Percentiles rank a stretch among this genome's conserved stretches.
These are phyloP conservation scores for Bombus terrestris DNA, from an alignment of 1,140 invertebrate genomes.

Conservation along the genomic window DNA sequence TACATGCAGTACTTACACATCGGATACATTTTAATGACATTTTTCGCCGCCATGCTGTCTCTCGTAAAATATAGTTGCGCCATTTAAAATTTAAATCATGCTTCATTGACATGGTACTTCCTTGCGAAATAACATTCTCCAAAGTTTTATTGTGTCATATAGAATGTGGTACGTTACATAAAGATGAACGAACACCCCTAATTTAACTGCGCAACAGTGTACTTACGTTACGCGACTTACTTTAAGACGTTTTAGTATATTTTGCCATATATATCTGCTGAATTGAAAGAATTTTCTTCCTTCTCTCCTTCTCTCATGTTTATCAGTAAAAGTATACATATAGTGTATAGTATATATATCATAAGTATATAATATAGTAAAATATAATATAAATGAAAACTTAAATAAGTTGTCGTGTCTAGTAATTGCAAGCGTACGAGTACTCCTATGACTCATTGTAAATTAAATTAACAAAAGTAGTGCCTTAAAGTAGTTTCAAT, in stretches of 20 bases:
- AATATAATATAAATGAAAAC: too few relatives aligned
- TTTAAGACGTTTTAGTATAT: not conserved
- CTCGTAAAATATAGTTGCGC: constrained; percentile 42
- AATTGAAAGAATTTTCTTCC: not conserved
- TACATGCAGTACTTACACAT: not conserved
- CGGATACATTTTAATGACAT: not conserved
- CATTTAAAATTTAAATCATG: constrained; percentile 48
- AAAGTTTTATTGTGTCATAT: not conserved
- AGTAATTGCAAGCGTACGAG: too few relatives aligned
- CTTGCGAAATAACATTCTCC: constrained; percentile 46
- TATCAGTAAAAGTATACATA: too few relatives aligned
- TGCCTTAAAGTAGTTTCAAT: too few relatives aligned
- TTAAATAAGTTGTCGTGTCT: too few relatives aligned
- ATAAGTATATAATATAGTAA: too few relatives aligned
- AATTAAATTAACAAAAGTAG: too few relatives aligned
- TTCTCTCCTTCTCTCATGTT: too few relatives aligned
- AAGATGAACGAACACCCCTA: not conserved
- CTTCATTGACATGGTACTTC: constrained; percentile 21
- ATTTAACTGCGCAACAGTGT: not conserved
- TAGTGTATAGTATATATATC: too few relatives aligned
- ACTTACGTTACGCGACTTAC: not conserved
- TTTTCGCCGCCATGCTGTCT: not conserved
- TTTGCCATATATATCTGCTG: not conserved
- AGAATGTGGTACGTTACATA: not conserved
- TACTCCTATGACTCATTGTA: too few relatives aligned